Conservation (phyloP, 2,113 vertebrate genomes). For the Opisthocomus hoazin region DNA sequence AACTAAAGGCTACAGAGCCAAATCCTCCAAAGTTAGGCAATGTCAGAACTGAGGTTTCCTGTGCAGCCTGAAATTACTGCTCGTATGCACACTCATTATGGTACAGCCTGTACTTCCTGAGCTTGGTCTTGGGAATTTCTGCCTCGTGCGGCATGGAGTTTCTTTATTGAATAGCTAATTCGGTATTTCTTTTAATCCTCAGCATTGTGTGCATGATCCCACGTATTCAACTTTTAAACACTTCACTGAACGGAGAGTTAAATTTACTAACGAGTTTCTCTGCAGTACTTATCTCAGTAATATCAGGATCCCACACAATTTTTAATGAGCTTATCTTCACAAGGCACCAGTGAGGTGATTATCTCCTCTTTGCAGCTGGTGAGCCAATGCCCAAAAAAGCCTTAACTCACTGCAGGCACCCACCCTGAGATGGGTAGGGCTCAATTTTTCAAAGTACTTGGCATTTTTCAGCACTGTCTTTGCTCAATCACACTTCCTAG, state of each 20-base stretch:
- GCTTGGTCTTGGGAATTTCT: neutral
- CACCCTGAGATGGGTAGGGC: neutral
- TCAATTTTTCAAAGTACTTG: neutral
- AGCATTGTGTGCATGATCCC: neutral
- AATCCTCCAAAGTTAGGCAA: neutral
- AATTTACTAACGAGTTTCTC: slow-evolving; percentile 11
- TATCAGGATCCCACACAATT: slow-evolving; percentile 30
- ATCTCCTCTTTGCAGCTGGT: slow-evolving; percentile 18
- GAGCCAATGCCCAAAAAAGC: neutral
- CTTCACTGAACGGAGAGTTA: neutral
- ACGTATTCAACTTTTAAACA: neutral
- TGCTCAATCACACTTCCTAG: slow-evolving; percentile 16
- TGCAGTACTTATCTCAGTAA: neutral
- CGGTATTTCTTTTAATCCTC: neutral
- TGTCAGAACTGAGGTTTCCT: neutral
- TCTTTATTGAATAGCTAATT: neutral
- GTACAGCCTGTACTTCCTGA: neutral
- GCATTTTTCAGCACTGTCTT: slow-evolving; percentile 20
- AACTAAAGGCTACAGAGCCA: neutral
- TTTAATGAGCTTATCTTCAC: slow-evolving; percentile 42
- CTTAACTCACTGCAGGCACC: neutral
- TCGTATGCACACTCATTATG: neutral
- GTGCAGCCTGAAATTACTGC: neutral
- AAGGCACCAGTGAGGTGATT: slow-evolving; percentile 17
- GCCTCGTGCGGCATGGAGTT: fast-evolving